Base-by-base conservation (phyloP, 2,797 vertebrate species). In the Odontamblyopus rebecca region DNA sequence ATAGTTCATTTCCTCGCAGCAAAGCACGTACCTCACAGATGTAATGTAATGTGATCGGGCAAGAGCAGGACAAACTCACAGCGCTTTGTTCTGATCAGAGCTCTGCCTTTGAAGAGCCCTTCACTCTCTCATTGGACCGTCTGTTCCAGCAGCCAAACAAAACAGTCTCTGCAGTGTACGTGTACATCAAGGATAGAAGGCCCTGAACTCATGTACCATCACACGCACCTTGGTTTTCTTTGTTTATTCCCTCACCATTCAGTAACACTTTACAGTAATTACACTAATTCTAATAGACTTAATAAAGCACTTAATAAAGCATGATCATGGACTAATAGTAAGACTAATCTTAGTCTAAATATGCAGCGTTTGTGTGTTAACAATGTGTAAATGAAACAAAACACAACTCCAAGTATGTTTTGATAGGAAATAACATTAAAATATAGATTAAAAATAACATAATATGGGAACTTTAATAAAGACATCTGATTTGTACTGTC, bases 71-170 rank as follows among this genome's bases (percentile, higher is more conserved):
- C 61, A 44, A 62, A 38, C 60, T 30, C 35, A 38, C 32, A 38
- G 6, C 26, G 35, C 61, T 63, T 38, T 38, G 61, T 63, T 63
- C 32, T 44, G 35, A 44, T 12, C 41, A 32, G 32, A 38, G 32
- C 35, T 38, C 13, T 48, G 35, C n/a, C 35, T 44, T 26, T 64
- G 62, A 48, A 64, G 62, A 44, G 62, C 38, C 35, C 38, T 64
- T 64, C 19, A 64, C 35, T 64, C 26, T 44, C 38, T 4, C 62
- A 44, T 3, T 48, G 62, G n/a, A 64, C 62, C 13, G 38, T 23
- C 38, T 44, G n/a, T 64, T 64, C 62, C 23, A 27, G 41, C 41
- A 44, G 41, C n/a, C 48, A 41, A 44, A 38, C 61, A 41, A 23
- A 41, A 64, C 8, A 15, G 38, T 44, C 62, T 48, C 38, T 6